Percentiles rank a stretch among this genome's conserved stretches.
phyloP scores from a whole-genome alignment of 2,797 vertebrate species.

The Eurystomus glaucurus region DNA sequence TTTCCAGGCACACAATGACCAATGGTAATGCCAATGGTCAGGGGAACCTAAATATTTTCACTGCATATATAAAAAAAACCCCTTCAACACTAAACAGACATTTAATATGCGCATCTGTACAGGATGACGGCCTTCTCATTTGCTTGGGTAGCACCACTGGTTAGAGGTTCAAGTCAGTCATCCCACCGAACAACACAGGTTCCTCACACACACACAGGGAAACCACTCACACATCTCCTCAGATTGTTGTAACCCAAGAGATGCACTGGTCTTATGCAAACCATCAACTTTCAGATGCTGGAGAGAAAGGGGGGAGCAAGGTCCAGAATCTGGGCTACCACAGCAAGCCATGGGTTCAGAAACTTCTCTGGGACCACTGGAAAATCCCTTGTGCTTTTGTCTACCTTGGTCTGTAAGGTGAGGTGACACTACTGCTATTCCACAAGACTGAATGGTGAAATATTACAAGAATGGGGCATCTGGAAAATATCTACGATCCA shows the following conservation, averaged over 20 bases:
- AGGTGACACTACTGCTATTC: background rate
- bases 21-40: background rate
- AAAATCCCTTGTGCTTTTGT: background rate
- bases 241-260: background rate
- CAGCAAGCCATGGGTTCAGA: fast-evolving
- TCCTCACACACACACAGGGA: background rate
- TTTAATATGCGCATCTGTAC: background rate
- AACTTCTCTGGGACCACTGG: background rate
- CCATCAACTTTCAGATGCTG: background rate
- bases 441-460: background rate
- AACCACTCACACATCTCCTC: background rate
- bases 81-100: background rate
- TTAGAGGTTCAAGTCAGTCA: background rate
- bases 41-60: background rate
- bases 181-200: fast-evolving
- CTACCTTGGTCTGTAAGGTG: background rate
- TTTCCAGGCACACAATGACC: background rate
- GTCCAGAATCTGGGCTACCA: background rate
- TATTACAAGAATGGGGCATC: background rate
- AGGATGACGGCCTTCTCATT: background rate
- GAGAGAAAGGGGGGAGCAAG: background rate
- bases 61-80: background rate
- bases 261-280: background rate
- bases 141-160: fast-evolving
- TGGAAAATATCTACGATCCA: background rate